Evolutionary conservation across 2,113 vertebrate species (phyloP), one percentile per base, ranked within the genome.

Genomic region (Cavia porcellus): DNA sequence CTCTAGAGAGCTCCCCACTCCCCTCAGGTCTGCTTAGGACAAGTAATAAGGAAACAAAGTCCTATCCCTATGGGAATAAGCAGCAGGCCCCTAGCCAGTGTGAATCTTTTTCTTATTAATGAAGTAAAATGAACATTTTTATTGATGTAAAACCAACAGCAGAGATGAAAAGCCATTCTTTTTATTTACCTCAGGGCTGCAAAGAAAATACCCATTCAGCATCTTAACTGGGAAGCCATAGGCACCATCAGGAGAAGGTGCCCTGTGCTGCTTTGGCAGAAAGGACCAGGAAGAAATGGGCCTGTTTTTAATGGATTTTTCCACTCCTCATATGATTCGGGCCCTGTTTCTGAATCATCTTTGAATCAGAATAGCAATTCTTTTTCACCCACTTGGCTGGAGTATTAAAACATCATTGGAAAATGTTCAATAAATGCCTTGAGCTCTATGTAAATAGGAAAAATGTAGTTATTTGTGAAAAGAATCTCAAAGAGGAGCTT

Each of bases 291-390:
- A n/a, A 86, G 59, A 90, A 96, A 95, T 17, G 19, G 87, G n/a
- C 92, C 92, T 95, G 84, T 96, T 97, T 97, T 96, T 94, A 95
- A 96, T 95, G 61, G 61, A 66, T 87, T 96, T 97, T 98, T 97
- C 88, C 55, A 80, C 66, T 93, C 79, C 88, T 95, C 77, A 30
- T 86, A 57, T 13, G 55, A 89, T 86, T 61, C 88, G 86, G 90
- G 45, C 77, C 77, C 93, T 88, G n/a, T 96, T 90, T 88, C 96
- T 96, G 87, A 98, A 95, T 96, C 96, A 96, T 95, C 81, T 96
- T 79, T 96, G 88, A 98, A 96, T 97, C 94, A 89, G 88, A 94
- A 95, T 74, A 90, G 95, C 77, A 80, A 96, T 96, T 96, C 81
- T 92, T 97, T 96, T 95, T 96, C 68, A 95, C 50, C 83, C 52